Evolutionary conservation across 1,140 invertebrate genomes (phyloP), one percentile per base, ranked within the genome.

Genomic region (Zaprionus lachaisei): DNA sequence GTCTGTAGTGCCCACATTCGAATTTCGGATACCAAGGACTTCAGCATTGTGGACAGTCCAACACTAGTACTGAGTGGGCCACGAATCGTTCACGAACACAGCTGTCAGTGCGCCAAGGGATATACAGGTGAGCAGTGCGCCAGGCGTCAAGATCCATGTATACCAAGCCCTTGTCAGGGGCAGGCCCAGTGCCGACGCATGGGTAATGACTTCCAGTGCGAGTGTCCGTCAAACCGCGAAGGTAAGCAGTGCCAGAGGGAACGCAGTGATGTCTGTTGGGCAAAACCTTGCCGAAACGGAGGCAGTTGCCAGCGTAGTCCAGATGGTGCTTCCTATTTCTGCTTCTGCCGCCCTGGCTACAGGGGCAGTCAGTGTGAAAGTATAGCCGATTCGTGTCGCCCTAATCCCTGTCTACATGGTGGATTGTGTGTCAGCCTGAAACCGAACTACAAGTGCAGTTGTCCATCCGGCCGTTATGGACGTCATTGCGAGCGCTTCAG

Each of bases 401-500:
- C 97, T 4, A 98, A 98, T 93, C 97, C 97, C 17, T 98, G 97
- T 85, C 93, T 97, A 28, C 95, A 97, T 93, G 97, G 96, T 14
- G 97, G 97, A 14, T 94, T 97, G 28, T 98, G 97, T 85, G 95
- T 98, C 38, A 96, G 95, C 91, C 94, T 96, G 12, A 97, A 96
- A 91, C 96, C 96, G 22, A 97, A 96, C 38, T 98, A 98, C 90
- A 96, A 96, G 69, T 99, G 98, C 93, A 96, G 95, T 72, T 99
- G 98, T 91, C 95, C 95, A 0, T 95, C 97, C 74, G 96, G 97
- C 54, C 95, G 96, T n/a, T 98, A 98, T 92, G 98, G 98, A 11
- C 94, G 96, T 22, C 96, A 97, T 84, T 99, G 98, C 93, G 97
- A 99, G 92, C 96, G 96, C 72, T 96, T 97, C 0, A 98, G 97